A percentile compares a stretch with the other conserved stretches of the same genome.
These are phyloP conservation scores for Aporrectodea caliginosa DNA, from an alignment of 1,140 invertebrate species.

Conservation along the genomic window DNA sequence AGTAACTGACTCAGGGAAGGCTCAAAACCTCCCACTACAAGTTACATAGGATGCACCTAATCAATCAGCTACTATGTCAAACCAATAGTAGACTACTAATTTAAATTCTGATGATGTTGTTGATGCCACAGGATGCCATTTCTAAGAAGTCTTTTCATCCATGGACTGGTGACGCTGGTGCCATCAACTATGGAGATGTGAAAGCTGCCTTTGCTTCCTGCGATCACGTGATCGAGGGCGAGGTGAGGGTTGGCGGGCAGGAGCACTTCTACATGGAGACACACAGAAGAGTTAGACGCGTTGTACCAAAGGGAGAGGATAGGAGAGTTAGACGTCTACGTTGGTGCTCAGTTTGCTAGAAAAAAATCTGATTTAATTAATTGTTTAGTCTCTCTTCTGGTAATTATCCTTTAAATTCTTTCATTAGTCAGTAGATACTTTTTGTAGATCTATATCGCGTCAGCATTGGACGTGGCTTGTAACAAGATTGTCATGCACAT, in stretches of 20 bases:
- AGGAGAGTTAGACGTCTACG: constrained; percentile 81
- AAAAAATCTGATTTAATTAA: too few relatives aligned
- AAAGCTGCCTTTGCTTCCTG: constrained; percentile 63
- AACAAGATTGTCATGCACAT: constrained; percentile 21
- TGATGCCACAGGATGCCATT: neutral
- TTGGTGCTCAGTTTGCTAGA: constrained; percentile 76
- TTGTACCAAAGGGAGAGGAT: constrained; percentile 71
- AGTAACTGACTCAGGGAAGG: too few relatives aligned
- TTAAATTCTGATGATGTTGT: too few relatives aligned
- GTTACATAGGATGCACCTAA: too few relatives aligned
- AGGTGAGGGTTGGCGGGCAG: constrained; percentile 79
- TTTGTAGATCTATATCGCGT: constrained; percentile 26
- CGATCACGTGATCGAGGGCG: constrained; percentile 58
- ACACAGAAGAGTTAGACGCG: constrained; percentile 65
- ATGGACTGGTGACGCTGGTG: neutral
- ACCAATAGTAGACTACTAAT: too few relatives aligned
- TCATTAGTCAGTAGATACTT: too few relatives aligned
- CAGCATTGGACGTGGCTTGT: constrained; percentile 27
- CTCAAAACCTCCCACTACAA: too few relatives aligned
- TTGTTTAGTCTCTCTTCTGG: too few relatives aligned
- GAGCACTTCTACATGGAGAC: constrained; percentile 97
- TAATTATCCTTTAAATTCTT: too few relatives aligned
- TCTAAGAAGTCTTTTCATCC: neutral
- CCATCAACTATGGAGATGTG: neutral
- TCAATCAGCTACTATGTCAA: too few relatives aligned